Evolutionary conservation across 53 echinoderm and acorn worm species (phyloP), one percentile per base, ranked within the genome.

Genomic region (Patiria pectinifera): DNA sequence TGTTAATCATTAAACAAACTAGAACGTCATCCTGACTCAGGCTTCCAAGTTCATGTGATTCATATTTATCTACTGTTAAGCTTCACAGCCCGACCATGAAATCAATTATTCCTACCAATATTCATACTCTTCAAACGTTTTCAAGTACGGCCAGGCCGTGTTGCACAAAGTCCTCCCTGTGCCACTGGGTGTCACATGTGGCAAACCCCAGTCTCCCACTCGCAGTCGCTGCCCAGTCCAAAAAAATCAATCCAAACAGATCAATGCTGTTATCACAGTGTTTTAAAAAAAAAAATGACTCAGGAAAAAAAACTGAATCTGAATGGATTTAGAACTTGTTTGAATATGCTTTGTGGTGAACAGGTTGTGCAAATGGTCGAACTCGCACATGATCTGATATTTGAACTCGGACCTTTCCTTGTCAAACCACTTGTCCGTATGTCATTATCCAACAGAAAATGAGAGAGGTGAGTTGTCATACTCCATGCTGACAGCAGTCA

Each of bases 311-410:
- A 9, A 9, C 0, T 24, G 46, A 46, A 79, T 2, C 21, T 11
- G 24, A 79, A 44, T 53, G 53, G 53, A 35, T 45, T 18, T 18
- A 70, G 1, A 78, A 45, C 43, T 47, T 79, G 48, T 79, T 44
- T 79, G 80, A 79, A 79, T 79, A 15, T 46, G 18, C 48, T 79
- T 45, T 79, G 2, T 6, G n/a, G 23, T 47, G 59, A 82, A 82
- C 82, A 82, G 82, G 24, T 82, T 82, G 82, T 82, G 59, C 82
- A 82, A 82, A 82, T 58, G 13, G 80, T 74, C 74, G 24, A 74
- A 74, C 74, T 74, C 19, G 74, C 24, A n/a, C 74, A 74, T 74
- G 24, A 74, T 74, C 74, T 24, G 74, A 74, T 74, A 24, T 74
- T 74, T 74, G 74, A 74, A 74, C 74, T 15, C 15, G 66, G 14